Conservation (phyloP, 2,888 invertebrate species). For the Elmis aenea region DNA sequence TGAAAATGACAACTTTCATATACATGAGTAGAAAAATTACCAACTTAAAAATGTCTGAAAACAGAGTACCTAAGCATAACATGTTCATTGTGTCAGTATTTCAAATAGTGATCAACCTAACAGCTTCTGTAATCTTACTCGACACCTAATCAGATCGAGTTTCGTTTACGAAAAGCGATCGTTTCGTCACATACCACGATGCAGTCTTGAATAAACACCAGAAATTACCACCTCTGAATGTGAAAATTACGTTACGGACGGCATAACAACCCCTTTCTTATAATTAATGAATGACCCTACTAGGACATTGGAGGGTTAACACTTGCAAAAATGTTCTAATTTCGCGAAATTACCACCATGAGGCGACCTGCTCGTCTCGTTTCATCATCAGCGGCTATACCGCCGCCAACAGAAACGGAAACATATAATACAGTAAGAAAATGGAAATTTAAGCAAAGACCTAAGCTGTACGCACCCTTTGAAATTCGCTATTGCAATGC, state of each 20-base stretch:
- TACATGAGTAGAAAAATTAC: too few relatives aligned
- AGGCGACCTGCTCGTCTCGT: constrained; percentile 2
- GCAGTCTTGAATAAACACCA: neutral
- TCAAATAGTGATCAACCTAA: too few relatives aligned
- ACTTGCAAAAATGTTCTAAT: constrained; percentile 28
- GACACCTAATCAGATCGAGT: too few relatives aligned
- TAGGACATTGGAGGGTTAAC: constrained; percentile 29
- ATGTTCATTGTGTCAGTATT: too few relatives aligned
- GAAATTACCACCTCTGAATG: constrained; percentile 9
- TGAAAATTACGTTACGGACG: constrained; percentile 23
- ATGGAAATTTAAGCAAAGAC: constrained; percentile 21
- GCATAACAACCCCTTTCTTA: constrained; percentile 29
- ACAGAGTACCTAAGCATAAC: too few relatives aligned
- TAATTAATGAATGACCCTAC: constrained; percentile 34
- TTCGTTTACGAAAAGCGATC: too few relatives aligned
- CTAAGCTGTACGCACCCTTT: constrained; percentile 27
- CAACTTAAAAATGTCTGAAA: too few relatives aligned
- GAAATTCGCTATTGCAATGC: constrained; percentile 32
- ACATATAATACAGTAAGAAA: constrained; percentile 17
- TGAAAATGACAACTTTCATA: too few relatives aligned
- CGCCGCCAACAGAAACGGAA: constrained; percentile 11
- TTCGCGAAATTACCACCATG: constrained; percentile 9
- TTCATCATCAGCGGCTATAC: constrained; percentile 4
- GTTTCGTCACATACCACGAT: too few relatives aligned
- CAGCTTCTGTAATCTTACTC: too few relatives aligned